phyloP scores from a whole-genome alignment of 2,888 invertebrate genomes.

The Steinernema hermaphroditum region DNA sequence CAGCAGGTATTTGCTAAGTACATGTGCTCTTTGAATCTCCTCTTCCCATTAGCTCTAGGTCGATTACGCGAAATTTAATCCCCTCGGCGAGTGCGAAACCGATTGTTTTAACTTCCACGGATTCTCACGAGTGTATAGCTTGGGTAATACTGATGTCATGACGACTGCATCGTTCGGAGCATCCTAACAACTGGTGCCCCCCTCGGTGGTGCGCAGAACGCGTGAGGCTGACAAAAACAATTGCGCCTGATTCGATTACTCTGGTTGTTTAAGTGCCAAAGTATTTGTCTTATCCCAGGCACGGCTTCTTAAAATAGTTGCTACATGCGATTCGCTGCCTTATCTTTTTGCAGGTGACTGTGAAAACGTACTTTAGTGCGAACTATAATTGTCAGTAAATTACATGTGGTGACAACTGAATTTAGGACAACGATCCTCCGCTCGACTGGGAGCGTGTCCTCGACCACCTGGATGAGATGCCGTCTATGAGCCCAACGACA shows the following conservation, averaged over 20 bases:
- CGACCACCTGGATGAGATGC: slow-evolving; percentile 13
- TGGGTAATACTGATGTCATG: slow-evolving; percentile 22
- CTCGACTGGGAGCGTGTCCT: slow-evolving; percentile 8
- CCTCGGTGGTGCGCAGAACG: not conserved
- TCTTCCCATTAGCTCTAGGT: not conserved
- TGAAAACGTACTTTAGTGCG: not conserved
- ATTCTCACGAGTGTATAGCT: too few relatives aligned
- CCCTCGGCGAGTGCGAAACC: not conserved
- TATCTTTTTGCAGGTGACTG: too few relatives aligned
- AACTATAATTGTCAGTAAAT: not conserved
- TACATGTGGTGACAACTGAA: not conserved
- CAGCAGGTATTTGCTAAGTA: slow-evolving; percentile 15
- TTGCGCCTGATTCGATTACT: slow-evolving; percentile 24
- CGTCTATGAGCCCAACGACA: not conserved
- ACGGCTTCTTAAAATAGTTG: not conserved
- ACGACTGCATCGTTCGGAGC: not conserved
- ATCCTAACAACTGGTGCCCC: not conserved
- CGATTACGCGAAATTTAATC: slow-evolving; percentile 2
- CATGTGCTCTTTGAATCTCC: not conserved
- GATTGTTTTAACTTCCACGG: too few relatives aligned
- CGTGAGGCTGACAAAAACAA: slow-evolving; percentile 26
- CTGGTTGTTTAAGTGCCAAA: slow-evolving; percentile 25
- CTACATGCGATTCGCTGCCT: too few relatives aligned
- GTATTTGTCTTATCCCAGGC: not conserved
- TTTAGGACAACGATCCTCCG: slow-evolving; percentile 22